phyloP scores from a whole-genome alignment of 92 coral and sea anemone species.

The Zoanthus gigantus region DNA sequence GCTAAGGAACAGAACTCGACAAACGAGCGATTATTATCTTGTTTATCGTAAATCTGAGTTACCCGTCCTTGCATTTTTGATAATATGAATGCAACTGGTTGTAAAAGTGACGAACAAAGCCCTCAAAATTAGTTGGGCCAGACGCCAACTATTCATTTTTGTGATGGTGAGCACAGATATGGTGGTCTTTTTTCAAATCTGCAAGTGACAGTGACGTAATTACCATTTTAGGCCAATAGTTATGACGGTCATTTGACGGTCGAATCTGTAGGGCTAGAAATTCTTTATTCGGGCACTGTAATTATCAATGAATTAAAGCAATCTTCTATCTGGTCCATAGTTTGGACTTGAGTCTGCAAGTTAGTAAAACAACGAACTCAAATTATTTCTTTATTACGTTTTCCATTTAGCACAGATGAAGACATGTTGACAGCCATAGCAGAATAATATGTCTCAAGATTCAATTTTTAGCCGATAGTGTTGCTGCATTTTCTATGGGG shows the following conservation, averaged over 20 bases:
- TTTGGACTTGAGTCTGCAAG: neutral
- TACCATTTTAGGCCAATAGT: conserved; percentile 47
- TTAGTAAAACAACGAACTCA: neutral
- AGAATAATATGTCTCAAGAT: conserved; percentile 19
- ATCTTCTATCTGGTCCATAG: neutral
- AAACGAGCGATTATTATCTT: conserved; percentile 6
- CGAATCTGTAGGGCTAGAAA: conserved; percentile 30
- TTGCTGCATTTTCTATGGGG: conserved; percentile 28
- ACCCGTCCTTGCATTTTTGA: neutral
- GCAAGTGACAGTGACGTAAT: conserved; percentile 45
- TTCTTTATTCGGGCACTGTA: neutral
- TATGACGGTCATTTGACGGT: conserved; percentile 47
- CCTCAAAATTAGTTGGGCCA: conserved; percentile 3
- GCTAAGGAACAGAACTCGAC: conserved; percentile 24
- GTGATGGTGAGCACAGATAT: conserved; percentile 31
- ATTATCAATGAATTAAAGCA: conserved; percentile 22
- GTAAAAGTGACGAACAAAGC: neutral
- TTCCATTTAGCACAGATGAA: conserved; percentile 15
- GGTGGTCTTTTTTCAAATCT: conserved; percentile 21
- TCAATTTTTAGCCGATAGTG: neutral
- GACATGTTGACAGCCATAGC: conserved; percentile 23
- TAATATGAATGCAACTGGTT: neutral
- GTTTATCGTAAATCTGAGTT: neutral
- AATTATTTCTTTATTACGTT: conserved; percentile 21
- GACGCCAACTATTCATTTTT: neutral